A percentile compares a stretch with the other conserved stretches of the same genome.
phyloP scores from a whole-genome alignment of 2,888 invertebrate genomes.

The Drosophila nr. medialis region DNA sequence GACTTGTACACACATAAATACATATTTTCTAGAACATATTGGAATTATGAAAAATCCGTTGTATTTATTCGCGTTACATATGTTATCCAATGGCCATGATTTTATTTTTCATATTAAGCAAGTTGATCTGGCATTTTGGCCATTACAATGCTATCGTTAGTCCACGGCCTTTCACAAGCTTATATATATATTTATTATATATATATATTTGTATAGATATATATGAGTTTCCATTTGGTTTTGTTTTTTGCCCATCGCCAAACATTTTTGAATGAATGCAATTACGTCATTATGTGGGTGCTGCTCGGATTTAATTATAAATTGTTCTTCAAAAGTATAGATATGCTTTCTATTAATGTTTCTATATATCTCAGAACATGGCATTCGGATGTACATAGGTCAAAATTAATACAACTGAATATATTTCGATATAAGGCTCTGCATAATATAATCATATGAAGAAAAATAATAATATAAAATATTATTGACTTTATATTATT shows the following conservation, averaged over 20 bases:
- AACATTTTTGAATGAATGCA: constrained; percentile 63
- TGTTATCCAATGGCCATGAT: constrained; percentile 61
- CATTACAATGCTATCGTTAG: constrained; percentile 36
- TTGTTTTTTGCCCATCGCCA: constrained; percentile 25
- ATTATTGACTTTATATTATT: no score
- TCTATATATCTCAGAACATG: background rate
- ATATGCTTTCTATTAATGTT: constrained; percentile 26
- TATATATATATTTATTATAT: background rate
- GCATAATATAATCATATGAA: no score
- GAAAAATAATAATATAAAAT: background rate
- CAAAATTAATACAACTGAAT: background rate
- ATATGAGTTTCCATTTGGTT: constrained; percentile 24
- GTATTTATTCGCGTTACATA: constrained; percentile 49
- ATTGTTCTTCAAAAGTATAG: constrained; percentile 37
- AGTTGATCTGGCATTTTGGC: constrained; percentile 42
- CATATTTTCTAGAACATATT: constrained; percentile 40
- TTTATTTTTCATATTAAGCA: constrained; percentile 59
- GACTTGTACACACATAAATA: constrained; percentile 12
- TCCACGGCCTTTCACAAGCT: constrained; percentile 36
- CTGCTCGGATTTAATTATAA: constrained; percentile 59
- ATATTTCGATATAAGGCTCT: background rate
- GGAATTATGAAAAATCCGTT: constrained; percentile 71
- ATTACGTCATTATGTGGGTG: constrained; percentile 69
- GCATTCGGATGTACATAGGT: background rate
- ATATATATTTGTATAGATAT: background rate